Conservation (phyloP, 30 jellyfish, hydroid and myxozoan genomes). For the Turritopsis rubra region DNA sequence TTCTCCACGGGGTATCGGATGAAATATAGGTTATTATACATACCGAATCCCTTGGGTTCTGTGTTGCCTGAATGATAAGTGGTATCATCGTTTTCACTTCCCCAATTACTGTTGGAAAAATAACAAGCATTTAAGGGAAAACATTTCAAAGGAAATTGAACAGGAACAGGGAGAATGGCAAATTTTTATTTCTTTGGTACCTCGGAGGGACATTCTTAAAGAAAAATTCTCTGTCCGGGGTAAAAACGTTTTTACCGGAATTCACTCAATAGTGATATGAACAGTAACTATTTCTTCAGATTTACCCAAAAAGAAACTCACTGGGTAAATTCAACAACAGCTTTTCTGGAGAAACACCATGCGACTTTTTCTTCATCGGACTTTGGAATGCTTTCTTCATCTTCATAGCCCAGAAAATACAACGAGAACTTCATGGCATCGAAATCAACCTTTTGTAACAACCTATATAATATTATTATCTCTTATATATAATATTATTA, state of each 20-base stretch:
- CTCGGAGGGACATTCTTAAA: too few species aligned
- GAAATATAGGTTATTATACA: neutral
- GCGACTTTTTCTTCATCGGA: conserved; percentile 42
- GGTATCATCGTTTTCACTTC: conserved; percentile 66
- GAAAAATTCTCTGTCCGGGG: too few species aligned
- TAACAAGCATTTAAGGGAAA: neutral
- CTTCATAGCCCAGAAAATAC: conserved; percentile 88
- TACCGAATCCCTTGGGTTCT: conserved; percentile 80
- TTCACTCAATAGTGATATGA: neutral
- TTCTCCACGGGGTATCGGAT: too few species aligned
- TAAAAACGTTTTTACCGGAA: too few species aligned
- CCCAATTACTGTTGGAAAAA: conserved; percentile 74
- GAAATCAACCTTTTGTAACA: conserved; percentile 53
- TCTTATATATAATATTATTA: too few species aligned
- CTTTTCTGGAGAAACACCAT: conserved; percentile 82
- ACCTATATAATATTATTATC: conserved; percentile 17
- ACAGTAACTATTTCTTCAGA: neutral
- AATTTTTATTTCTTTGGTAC: too few species aligned
- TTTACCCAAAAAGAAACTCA: conserved; percentile 8
- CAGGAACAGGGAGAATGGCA: too few species aligned
- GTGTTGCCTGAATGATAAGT: conserved; percentile 60
- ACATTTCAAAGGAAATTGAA: too few species aligned
- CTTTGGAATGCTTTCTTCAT: conserved; percentile 63
- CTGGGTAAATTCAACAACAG: conserved; percentile 84
- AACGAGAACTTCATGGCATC: conserved; percentile 78